Conservation (phyloP, 2,113 vertebrate species). For the Mastomys coucha region DNA sequence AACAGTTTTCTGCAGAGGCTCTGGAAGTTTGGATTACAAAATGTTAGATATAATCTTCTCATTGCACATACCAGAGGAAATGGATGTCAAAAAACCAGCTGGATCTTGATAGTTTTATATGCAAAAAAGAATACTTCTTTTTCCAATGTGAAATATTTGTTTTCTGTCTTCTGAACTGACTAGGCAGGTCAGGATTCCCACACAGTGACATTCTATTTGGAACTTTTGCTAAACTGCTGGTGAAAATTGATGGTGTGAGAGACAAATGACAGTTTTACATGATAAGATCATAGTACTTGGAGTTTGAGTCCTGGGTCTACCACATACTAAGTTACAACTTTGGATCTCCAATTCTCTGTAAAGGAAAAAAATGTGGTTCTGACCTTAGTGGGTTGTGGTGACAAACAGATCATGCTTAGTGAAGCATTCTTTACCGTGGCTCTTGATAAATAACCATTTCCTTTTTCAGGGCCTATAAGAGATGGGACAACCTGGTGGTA, state of each 20-base stretch:
- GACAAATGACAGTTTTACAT: not conserved
- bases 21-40: no score
- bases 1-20: no score
- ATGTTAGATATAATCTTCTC: no score
- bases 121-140: not conserved
- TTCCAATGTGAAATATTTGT: not conserved
- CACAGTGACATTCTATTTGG: not conserved
- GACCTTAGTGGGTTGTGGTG: not conserved
- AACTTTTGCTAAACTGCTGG: not conserved
- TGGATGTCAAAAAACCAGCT: no score
- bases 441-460: not conserved
- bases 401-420: not conserved
- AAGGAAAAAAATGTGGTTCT: not conserved
- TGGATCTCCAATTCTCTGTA: conserved; percentile 1
- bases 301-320: not conserved
- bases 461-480: not conserved
- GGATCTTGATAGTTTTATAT: no score
- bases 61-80: no score
- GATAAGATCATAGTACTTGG: not conserved
- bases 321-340: not conserved
- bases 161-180: not conserved
- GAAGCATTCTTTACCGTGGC: not conserved
- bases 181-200: not conserved
- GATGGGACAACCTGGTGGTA: not conserved
- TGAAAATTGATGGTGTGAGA: not conserved